Base-by-base conservation (phyloP, 2,888 invertebrate species). In the Nephrotoma flavescens region DNA sequence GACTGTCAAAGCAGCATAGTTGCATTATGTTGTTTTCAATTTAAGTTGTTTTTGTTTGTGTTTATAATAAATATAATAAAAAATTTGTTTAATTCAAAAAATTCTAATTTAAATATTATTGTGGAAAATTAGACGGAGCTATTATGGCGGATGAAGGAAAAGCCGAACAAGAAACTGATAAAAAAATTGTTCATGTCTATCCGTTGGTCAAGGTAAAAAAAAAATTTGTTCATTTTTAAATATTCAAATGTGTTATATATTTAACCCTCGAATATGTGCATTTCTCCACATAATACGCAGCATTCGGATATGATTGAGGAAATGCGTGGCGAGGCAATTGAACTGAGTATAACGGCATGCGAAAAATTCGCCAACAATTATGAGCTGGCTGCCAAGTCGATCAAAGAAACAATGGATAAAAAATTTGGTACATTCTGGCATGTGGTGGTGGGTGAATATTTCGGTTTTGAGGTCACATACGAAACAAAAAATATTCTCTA, bases 371-470 rank as follows among this genome's bases (percentile, higher is more conserved):
- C 96, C 0, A 92, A 94, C 6, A 98, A 97, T 92, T 97, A 97
- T 91, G 96, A 96, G 93, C 93, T 94, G 88, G 98, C 98, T 0
- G 97, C 99, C n/a, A 95, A 94, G 89, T 95, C 96, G 94, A 97
- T 99, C 87, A 99, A 99, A 92, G 98, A 99, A 89, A 94, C 95
- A 85, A 95, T 99, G 96, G 99, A 99, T 92, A 98, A 97, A 92
- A 97, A 97, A 91, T 98, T 97, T 91, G 98, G 98, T 3, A 95
- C 97, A 0, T 96, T 97, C 87, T 98, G 98, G 95, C 97, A 98
- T 92, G 97, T 96, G n/a, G 96, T 98, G 0, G 96, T 99, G 4
- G 99, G 99, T 6, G 98, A 99, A 93, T 97, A 97, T 87, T 98
- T 95, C 92, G 98, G 98, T 85, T 97, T 97, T 92, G 97, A 97